phyloP scores from a whole-genome alignment of 2,113 vertebrate species.

The Copsychus sechellarum region DNA sequence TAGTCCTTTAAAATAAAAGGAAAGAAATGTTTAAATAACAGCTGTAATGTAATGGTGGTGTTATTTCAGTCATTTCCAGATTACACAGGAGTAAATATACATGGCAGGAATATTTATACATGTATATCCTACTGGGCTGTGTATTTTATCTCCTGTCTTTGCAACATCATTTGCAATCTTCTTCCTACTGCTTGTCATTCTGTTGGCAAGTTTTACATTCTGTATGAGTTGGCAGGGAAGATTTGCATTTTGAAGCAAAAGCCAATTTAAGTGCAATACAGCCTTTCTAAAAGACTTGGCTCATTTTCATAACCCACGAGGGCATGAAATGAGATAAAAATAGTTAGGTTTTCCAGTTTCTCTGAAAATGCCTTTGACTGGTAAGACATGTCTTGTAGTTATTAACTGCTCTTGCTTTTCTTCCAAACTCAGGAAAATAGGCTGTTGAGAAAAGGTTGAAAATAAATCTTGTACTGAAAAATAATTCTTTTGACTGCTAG shows the following conservation, averaged over 20 bases:
- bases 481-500: not conserved
- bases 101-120: not conserved
- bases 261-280: constrained; percentile 11
- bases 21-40: not conserved
- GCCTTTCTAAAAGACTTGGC: not conserved
- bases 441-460: not conserved
- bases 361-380: not conserved
- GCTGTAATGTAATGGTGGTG: not conserved
- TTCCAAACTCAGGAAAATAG: not conserved
- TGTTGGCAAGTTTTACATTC: not conserved
- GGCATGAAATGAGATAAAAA: constrained; percentile 1
- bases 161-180: not conserved
- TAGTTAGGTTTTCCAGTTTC: not conserved
- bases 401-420: not conserved
- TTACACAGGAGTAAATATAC: not conserved
- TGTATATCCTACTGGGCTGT: not conserved
- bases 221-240: not conserved
- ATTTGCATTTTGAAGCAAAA: constrained; percentile 29
- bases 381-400: not conserved
- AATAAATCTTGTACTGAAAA: not conserved
- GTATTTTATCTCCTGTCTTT: constrained; percentile 6
- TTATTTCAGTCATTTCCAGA: constrained; percentile 15
- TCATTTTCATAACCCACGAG: not conserved
- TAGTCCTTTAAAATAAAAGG: not conserved
- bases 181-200: not conserved